Conservation (phyloP, 2,888 invertebrate species). For the Lucinisca nassula region DNA sequence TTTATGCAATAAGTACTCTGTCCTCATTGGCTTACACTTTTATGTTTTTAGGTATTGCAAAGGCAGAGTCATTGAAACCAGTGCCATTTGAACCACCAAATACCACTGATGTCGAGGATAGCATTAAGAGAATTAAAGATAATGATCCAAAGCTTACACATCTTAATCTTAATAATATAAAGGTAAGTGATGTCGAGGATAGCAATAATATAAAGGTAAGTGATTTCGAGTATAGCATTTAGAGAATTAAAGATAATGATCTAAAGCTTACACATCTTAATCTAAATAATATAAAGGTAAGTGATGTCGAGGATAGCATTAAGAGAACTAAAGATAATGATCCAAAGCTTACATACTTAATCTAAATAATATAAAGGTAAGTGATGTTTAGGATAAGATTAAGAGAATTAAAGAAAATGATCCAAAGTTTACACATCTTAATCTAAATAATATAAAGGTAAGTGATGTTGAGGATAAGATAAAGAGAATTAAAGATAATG, state of each 20-base stretch:
- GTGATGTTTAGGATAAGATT: no score
- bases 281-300: conserved; percentile 99
- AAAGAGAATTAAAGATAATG: no score
- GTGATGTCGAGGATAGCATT: no score
- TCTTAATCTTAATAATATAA: conserved; percentile 99
- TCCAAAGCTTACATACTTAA: no score
- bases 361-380: no score
- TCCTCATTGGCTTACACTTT: no score
- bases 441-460: no score
- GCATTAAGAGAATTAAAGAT: conserved; percentile 94
- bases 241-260: conserved; percentile 94
- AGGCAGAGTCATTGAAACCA: conserved; percentile 96
- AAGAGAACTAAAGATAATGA: no score
- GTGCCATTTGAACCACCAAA: conserved; percentile 99
- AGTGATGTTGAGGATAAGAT: no score
- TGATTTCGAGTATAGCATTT: conserved; percentile 97
- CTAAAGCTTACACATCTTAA: conserved; percentile 92
- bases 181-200: conserved; percentile 92
- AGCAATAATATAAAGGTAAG: conserved; percentile 16
- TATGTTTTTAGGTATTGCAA: conserved; percentile 93
- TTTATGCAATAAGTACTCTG: no score
- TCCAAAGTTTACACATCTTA: no score
- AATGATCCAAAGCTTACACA: conserved; percentile 92
- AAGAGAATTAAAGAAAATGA: no score
- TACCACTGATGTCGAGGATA: conserved; percentile 97